Percentiles rank a stretch among this genome's conserved stretches.
These are phyloP conservation scores for Mizuhopecten yessoensis DNA, from an alignment of 1,140 invertebrate genomes.

Conservation along the genomic window DNA sequence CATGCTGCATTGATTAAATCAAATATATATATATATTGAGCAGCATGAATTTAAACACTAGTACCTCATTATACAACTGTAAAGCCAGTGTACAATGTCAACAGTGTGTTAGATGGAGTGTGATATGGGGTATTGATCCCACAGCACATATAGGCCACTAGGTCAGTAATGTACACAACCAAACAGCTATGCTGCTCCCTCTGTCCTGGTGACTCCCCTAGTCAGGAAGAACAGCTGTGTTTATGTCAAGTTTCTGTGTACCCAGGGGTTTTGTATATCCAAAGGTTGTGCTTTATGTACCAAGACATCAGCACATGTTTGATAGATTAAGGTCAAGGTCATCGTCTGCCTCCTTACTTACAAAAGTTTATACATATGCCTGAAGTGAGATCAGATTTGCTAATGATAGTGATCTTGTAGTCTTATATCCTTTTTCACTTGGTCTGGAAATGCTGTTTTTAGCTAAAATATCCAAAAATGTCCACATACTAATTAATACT, in stretches of 20 bases:
- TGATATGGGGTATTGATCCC: background rate
- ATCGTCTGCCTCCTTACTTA: background rate
- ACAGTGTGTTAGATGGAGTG: no score
- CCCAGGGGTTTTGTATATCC: background rate
- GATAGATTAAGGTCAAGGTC: background rate
- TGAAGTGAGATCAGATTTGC: background rate
- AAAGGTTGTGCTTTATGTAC: conserved; percentile 13
- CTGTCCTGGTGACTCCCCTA: background rate
- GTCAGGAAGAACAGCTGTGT: background rate
- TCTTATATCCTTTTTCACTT: background rate
- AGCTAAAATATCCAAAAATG: no score
- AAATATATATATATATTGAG: background rate
- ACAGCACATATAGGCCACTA: background rate
- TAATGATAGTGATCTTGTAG: background rate
- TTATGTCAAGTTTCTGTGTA: background rate
- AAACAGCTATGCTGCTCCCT: background rate
- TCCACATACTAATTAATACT: no score
- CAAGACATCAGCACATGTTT: background rate
- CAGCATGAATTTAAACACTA: background rate
- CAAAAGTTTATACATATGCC: background rate
- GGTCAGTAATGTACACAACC: background rate
- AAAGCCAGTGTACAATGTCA: conserved; percentile 1
- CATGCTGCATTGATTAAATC: background rate
- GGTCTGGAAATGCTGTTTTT: background rate
- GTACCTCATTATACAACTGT: background rate